These are phyloP conservation scores for Ibycter americanus DNA, from an alignment of 2,797 vertebrate genomes.

Conservation along the genomic window DNA sequence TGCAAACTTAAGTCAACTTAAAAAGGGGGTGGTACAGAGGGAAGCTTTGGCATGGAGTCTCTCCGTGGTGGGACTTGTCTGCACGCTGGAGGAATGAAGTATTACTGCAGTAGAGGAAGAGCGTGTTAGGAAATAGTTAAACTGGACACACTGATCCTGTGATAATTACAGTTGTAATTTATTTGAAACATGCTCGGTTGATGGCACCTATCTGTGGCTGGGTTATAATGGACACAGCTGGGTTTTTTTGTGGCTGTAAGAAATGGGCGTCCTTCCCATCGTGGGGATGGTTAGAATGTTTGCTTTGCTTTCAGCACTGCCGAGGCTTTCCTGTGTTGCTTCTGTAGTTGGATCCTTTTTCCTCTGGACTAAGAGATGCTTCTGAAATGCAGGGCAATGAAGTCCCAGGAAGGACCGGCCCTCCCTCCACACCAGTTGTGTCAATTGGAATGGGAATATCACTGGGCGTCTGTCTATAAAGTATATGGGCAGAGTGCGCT, in stretches of 20 bases:
- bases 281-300: fast-evolving
- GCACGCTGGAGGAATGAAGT: neutral
- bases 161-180: neutral
- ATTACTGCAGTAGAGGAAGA: neutral
- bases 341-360: neutral
- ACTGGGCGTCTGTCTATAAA: neutral
- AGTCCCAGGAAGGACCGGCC: neutral
- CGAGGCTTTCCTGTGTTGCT: neutral
- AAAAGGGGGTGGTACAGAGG: fast-evolving
- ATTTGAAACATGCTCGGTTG: neutral
- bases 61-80: neutral
- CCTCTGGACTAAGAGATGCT: neutral
- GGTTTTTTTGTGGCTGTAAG: neutral
- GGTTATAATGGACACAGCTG: neutral
- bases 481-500: neutral
- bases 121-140: neutral
- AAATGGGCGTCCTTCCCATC: neutral
- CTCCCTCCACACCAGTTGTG: neutral
- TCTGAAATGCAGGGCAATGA: neutral
- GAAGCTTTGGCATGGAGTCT: neutral
- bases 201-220: neutral
- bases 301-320: neutral
- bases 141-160: neutral
- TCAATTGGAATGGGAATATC: neutral
- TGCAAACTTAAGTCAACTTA: fast-evolving